These are phyloP conservation scores for Zygothrica quintamaculata DNA, from an alignment of 2,888 invertebrate species.

Conservation along the genomic window DNA sequence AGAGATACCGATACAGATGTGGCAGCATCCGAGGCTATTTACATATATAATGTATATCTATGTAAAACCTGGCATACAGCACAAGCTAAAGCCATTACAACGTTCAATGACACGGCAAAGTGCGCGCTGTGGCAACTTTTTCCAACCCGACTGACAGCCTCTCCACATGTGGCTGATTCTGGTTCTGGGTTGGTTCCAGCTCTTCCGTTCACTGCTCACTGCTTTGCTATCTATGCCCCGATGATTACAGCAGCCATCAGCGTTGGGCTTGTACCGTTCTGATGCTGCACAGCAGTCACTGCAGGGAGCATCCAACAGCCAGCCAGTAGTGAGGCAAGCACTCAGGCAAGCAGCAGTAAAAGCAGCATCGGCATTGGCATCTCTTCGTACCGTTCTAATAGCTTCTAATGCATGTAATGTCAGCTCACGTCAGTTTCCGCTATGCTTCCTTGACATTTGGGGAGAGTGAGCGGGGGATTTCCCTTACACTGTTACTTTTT, in stretches of 20 bases:
- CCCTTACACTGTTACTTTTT: conserved; percentile 10
- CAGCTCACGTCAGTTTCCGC: conserved; percentile 73
- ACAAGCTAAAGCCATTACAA: conserved; percentile 63
- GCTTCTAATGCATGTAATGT: conserved; percentile 79
- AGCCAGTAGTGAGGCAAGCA: conserved; percentile 2
- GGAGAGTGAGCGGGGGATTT: conserved; percentile 8
- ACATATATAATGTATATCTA: conserved; percentile 9
- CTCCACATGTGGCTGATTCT: conserved; percentile 39
- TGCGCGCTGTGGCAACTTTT: conserved; percentile 62
- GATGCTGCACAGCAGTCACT: conserved; percentile 50
- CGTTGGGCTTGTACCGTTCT: conserved; percentile 51
- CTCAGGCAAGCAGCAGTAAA: conserved; percentile 4
- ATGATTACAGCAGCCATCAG: conserved; percentile 75
- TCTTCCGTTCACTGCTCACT: conserved; percentile 51
- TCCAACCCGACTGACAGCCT: conserved; percentile 36
- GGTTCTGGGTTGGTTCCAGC: conserved; percentile 38
- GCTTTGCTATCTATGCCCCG: conserved; percentile 66
- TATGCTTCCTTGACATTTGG: conserved; percentile 27
- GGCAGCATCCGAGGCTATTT: conserved; percentile 34
- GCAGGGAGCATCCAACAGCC: conserved; percentile 22
- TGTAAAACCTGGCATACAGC: conserved; percentile 35
- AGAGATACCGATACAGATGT: conserved; percentile 24
- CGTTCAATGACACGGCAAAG: conserved; percentile 79
- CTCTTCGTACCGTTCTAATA: conserved; percentile 60
- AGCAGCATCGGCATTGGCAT: conserved; percentile 27